Conservation (phyloP, 2,888 invertebrate genomes). For the Amphipyra berbera region DNA sequence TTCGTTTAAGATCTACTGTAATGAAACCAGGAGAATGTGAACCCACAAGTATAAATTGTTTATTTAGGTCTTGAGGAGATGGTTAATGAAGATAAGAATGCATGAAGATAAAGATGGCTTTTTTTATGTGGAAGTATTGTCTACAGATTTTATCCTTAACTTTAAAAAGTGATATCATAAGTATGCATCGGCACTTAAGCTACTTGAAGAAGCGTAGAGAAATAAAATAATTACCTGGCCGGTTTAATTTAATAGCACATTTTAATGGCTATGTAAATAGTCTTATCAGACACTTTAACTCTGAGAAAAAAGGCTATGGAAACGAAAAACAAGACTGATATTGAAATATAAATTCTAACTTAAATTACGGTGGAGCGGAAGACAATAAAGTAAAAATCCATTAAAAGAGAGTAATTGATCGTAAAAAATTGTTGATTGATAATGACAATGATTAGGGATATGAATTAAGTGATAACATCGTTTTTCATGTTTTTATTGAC, state of each 20-base stretch:
- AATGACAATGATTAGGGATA: slow-evolving; percentile 48
- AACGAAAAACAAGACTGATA: slow-evolving; percentile 32
- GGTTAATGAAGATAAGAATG: slow-evolving; percentile 15
- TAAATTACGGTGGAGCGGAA: slow-evolving; percentile 35
- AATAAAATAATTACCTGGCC: slow-evolving; percentile 34
- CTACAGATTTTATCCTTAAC: slow-evolving; percentile 12
- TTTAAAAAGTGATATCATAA: slow-evolving; percentile 21
- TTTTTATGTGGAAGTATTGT: slow-evolving; percentile 19
- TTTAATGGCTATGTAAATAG: slow-evolving; percentile 54
- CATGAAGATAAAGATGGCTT: slow-evolving; percentile 33
- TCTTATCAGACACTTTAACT: slow-evolving; percentile 50
- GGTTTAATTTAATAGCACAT: slow-evolving; percentile 44
- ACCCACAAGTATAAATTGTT: background rate
- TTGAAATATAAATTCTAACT: slow-evolving; percentile 45
- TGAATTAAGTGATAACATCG: slow-evolving; percentile 51
- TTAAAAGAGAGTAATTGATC: slow-evolving; percentile 54
- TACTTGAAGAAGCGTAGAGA: slow-evolving; percentile 28
- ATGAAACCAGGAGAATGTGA: background rate
- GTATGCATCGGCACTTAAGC: slow-evolving; percentile 38
- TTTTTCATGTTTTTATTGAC: slow-evolving; percentile 37
- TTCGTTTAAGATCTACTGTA: background rate
- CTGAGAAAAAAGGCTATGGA: slow-evolving; percentile 26
- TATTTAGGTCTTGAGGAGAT: slow-evolving; percentile 9
- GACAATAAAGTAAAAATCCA: slow-evolving; percentile 44
- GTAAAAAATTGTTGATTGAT: slow-evolving; percentile 51